Base-by-base conservation (phyloP, 2,888 invertebrate species). In the Rhogogaster chlorosoma region DNA sequence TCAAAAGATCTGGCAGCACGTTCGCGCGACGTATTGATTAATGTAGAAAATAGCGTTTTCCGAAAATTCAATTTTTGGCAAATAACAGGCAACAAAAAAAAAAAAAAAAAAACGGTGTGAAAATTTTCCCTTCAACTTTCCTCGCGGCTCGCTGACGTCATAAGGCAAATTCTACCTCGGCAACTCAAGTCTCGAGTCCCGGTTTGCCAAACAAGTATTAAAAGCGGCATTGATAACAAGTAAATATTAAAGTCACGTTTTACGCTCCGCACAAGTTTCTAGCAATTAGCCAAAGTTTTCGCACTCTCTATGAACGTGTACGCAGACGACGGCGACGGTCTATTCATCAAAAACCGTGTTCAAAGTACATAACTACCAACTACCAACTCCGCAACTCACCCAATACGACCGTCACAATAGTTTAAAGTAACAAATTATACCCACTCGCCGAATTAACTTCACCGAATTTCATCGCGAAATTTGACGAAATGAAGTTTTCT, bases 201-300 rank as follows among this genome's bases (percentile, higher is more conserved):
- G 3, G 61, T 4, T 12, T 38, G 6, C n/a, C 22, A 61, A 61
- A 80, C 80, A 22, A 61, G 80, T 32, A 67, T 49, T n/a, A 45
- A 77, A 29, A 26, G 45, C 22, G 77, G 15, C 77, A 77, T 77
- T 77, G 77, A 77, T 53, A 80, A 80, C 32, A 49, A 22, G 36
- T 61, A 29, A 77, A 77, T 53, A 45, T 77, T 49, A 80, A 80
- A 80, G 80, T 57, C 80, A 80, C 61, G 80, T 80, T 61, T 32
- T 80, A 38, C 29, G 38, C 38, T 57, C n/a, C 38, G 22, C 18
- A 26, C 77, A 38, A 80, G 80, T 61, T 80, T 57, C 80, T 10
- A 61, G 80, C 80, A 80, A 61, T 80, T 61, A 80, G 61, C 57
- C 12, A n/a, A 80, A 80, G 80, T 80, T 61, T 80, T 80, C 61